Evolutionary conservation across 1,140 invertebrate species (phyloP).

Genomic region (Drosophila dunni): DNA sequence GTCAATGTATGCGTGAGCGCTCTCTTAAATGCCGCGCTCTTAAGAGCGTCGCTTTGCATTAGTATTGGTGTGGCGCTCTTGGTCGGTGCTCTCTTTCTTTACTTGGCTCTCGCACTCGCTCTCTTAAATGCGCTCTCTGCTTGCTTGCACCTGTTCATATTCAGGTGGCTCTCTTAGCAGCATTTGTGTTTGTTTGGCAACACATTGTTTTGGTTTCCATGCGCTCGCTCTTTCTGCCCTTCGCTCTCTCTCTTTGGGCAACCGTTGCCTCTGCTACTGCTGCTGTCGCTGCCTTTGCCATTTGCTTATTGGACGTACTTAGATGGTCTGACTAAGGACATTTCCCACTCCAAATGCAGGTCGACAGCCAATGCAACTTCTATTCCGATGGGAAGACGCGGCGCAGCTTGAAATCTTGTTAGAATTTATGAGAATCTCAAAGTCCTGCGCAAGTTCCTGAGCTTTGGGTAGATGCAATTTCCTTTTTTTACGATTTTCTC

Average conservation of each 20-base stretch:
- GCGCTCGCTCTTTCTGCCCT: slow-evolving; percentile 27
- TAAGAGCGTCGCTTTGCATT: slow-evolving; percentile 46
- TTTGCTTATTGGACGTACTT: slow-evolving; percentile 74
- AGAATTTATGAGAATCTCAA: slow-evolving; percentile 82
- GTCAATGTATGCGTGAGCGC: slow-evolving; percentile 54
- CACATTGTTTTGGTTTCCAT: slow-evolving; percentile 61
- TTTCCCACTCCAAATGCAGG: neutral
- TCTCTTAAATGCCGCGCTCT: slow-evolving; percentile 60
- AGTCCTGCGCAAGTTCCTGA: slow-evolving; percentile 78
- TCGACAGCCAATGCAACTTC: slow-evolving; percentile 32
- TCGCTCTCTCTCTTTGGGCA: slow-evolving; percentile 11
- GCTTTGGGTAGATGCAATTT: slow-evolving; percentile 80
- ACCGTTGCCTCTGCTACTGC: slow-evolving; percentile 11
- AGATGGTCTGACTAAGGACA: slow-evolving; percentile 20
- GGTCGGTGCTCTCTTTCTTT: neutral
- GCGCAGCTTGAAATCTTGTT: slow-evolving; percentile 80
- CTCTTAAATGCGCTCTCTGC: slow-evolving; percentile 25
- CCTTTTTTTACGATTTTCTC: slow-evolving; percentile 72
- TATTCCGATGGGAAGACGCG: slow-evolving; percentile 36
- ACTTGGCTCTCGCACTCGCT: slow-evolving; percentile 25
- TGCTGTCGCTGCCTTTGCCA: slow-evolving; percentile 40
- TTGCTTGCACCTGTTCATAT: slow-evolving; percentile 62
- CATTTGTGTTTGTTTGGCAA: slow-evolving; percentile 35
- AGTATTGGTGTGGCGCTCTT: slow-evolving; percentile 63
- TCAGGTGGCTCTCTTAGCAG: slow-evolving; percentile 46